These are phyloP conservation scores for Xiphydria camelus DNA, from an alignment of 2,888 invertebrate species.

Conservation along the genomic window DNA sequence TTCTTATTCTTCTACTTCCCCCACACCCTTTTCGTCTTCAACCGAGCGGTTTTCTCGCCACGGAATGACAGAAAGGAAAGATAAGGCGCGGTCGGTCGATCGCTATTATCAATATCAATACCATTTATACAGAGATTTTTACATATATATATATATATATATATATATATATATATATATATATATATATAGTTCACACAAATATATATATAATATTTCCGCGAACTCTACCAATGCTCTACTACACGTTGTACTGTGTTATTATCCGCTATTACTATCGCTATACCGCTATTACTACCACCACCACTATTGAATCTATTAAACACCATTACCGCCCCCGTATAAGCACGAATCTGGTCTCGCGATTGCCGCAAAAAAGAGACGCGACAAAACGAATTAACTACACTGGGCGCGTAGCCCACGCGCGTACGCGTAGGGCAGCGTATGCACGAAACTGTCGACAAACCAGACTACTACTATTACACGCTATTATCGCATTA, in stretches of 20 bases:
- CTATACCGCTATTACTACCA: not conserved
- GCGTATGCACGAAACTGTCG: no score
- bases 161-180: conserved; percentile 19
- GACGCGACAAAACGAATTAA: not conserved
- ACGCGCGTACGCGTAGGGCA: not conserved
- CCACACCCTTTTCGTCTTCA: no score
- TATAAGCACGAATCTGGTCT: not conserved
- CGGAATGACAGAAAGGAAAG: no score
- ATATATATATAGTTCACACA: no score
- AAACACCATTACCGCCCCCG: not conserved
- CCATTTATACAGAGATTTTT: conserved; percentile 6
- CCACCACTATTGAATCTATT: not conserved
- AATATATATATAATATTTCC: conserved; percentile 8
- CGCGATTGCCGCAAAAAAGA: no score
- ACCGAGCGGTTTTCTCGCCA: no score
- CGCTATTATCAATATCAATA: not conserved
- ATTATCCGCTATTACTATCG: not conserved
- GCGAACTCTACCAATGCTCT: conserved; percentile 20
- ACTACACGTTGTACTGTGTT: conserved; percentile 1
- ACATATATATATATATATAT: conserved; percentile 18
- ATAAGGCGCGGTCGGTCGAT: no score
- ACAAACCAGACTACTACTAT: no score
- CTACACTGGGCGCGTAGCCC: no score
- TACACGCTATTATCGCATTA: no score
- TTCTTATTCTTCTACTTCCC: no score